Evolutionary conservation across 2,888 invertebrate species (phyloP).

Genomic region (Phragmatobia fuliginosa): DNA sequence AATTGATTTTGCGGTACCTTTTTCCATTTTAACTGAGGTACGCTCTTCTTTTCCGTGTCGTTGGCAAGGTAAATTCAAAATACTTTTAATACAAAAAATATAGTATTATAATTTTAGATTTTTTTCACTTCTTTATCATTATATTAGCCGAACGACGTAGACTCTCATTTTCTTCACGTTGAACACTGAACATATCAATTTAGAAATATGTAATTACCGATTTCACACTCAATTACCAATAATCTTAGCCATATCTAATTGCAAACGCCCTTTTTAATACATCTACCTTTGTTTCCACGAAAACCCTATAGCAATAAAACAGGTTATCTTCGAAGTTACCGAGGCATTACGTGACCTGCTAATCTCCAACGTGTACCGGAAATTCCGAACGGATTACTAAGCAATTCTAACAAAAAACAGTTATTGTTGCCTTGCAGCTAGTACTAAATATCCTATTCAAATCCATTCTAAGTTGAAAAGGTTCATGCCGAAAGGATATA

Average conservation of each 20-base stretch:
- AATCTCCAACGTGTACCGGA: constrained; percentile 4
- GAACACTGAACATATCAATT: neutral
- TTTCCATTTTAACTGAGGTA: too few species aligned
- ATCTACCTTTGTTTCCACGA: neutral
- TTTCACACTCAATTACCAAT: neutral
- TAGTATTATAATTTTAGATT: too few species aligned
- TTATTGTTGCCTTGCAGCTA: constrained; percentile 7
- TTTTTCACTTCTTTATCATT: too few species aligned
- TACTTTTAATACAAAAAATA: too few species aligned
- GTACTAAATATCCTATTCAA: constrained; percentile 17
- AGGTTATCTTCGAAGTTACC: neutral
- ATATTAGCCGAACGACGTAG: too few species aligned
- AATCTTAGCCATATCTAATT: neutral
- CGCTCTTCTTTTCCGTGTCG: too few species aligned
- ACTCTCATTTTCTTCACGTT: neutral
- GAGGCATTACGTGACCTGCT: neutral
- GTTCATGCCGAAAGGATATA: constrained; percentile 20
- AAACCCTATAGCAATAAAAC: neutral
- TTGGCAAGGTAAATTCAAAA: too few species aligned
- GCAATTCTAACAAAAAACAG: constrained; percentile 4
- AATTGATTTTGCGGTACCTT: too few species aligned
- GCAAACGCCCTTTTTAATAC: neutral
- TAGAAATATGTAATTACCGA: neutral
- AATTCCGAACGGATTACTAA: constrained; percentile 14
- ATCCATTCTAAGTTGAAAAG: constrained; percentile 24